Evolutionary conservation across 2,113 vertebrate species (phyloP), one percentile per base, ranked within the genome.

Genomic region (Paratilapia polleni): DNA sequence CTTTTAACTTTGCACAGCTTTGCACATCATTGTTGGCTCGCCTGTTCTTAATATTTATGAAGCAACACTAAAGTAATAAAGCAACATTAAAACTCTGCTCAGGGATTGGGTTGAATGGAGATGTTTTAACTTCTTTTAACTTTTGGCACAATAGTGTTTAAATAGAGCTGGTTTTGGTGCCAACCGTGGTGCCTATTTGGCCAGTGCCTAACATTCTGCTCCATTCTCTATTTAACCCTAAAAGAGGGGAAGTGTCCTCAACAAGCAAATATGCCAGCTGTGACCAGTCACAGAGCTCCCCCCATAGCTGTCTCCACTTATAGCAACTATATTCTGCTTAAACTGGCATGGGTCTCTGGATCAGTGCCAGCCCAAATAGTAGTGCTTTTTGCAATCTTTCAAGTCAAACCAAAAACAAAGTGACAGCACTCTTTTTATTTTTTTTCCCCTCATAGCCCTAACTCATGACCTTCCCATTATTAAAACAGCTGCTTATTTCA

Each of bases 211-310:
- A 31, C 70, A 41, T 41, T 61, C 20, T 12, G 24, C 76, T 78
- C 38, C 22, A 5, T 59, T 84, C 56, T 63, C 76, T 49, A 26
- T 56, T 61, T 61, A 78, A 80, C 24, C 63, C 54, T 74, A 59
- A 87, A 43, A 31, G 36, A 86, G 57, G 70, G 87, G 90, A 95
- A 94, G 92, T 93, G 57, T 85, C 88, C 89, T 92, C 91, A 90
- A 74, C 79, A 26, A 58, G 75, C 75, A 93, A 93, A 84, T 87
- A 93, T 94, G 89, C 92, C 87, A 92, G 86, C 91, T 88, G 83
- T 82, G 89, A 77, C 91, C 87, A 78, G 90, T 88, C 79, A 66
- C 60, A 28, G 24, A 58, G 54, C 28, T 11, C 64, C 28, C 78
- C 17, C 58, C 19, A 28, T 62, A n/a, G 41, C 26, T 19, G n/a